Evolutionary conservation across 2,888 invertebrate genomes (phyloP).

Genomic region (Microchrysa polita): DNA sequence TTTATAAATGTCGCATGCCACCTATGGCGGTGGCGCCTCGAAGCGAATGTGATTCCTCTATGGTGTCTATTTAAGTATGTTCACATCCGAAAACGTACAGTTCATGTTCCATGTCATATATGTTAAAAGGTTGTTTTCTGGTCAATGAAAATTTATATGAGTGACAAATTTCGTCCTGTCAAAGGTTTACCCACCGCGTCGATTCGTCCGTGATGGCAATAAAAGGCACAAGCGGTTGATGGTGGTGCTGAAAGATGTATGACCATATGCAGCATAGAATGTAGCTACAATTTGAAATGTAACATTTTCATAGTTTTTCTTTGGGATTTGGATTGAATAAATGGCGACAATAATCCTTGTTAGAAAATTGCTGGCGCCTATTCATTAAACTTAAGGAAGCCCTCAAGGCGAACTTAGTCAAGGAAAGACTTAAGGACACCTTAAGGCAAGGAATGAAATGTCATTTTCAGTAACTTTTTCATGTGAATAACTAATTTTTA

Average conservation of each 20-base stretch:
- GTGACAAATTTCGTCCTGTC: not conserved
- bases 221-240: slow-evolving; percentile 30
- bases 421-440: too few species aligned
- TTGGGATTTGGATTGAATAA: too few species aligned
- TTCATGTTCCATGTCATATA: slow-evolving; percentile 16
- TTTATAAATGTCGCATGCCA: slow-evolving; percentile 25
- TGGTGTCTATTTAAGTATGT: slow-evolving; percentile 9
- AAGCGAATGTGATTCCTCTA: not conserved
- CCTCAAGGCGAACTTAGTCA: too few species aligned
- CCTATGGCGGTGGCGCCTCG: slow-evolving; percentile 39
- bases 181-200: slow-evolving; percentile 20
- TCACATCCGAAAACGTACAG: slow-evolving; percentile 14
- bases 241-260: slow-evolving; percentile 12
- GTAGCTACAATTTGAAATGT: too few species aligned
- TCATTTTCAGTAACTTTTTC: too few species aligned
- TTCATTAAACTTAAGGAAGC: too few species aligned
- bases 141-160: slow-evolving; percentile 26
- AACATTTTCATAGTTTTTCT: too few species aligned
- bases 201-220: not conserved
- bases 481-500: too few species aligned
- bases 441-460: too few species aligned
- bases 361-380: too few species aligned
- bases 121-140: slow-evolving; percentile 40
- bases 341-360: too few species aligned
- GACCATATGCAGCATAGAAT: too few species aligned